Conservation (phyloP, 2,113 vertebrate species). For the Lasiurus borealis region DNA sequence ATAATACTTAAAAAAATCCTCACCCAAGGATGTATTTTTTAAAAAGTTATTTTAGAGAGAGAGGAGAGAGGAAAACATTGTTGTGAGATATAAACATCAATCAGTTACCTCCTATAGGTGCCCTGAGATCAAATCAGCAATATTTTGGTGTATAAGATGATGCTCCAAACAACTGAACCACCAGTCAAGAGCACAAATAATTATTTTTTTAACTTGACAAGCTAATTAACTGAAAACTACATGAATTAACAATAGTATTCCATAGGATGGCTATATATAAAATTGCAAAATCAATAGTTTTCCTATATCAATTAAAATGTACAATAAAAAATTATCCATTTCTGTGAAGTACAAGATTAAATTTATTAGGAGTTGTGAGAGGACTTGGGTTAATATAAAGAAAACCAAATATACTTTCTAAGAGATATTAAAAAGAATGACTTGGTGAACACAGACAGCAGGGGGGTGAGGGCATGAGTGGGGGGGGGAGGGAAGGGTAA, state of each 20-base stretch:
- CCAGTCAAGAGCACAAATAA: background rate
- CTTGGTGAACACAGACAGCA: too few species aligned
- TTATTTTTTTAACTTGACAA: slow-evolving; percentile 42
- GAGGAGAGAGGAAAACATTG: background rate
- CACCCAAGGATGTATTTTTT: background rate
- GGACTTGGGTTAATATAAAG: slow-evolving; percentile 15
- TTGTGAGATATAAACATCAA: background rate
- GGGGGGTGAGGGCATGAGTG: too few species aligned
- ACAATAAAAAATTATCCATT: slow-evolving; percentile 36
- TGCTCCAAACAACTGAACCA: background rate
- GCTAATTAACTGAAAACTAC: background rate
- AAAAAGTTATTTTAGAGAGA: background rate
- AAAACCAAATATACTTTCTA: slow-evolving; percentile 1
- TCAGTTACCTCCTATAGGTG: background rate
- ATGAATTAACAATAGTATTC: slow-evolving; percentile 26
- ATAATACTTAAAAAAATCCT: background rate
- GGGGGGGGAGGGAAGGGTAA: too few species aligned
- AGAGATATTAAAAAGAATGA: slow-evolving; percentile 3
- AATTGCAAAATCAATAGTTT: slow-evolving; percentile 19
- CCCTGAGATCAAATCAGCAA: background rate
- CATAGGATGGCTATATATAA: background rate
- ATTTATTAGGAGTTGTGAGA: slow-evolving; percentile 27
- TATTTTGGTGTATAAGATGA: background rate
- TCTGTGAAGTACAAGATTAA: slow-evolving; percentile 34
- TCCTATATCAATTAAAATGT: background rate